Evolutionary conservation across 2,888 invertebrate species (phyloP), one percentile per base, ranked within the genome.

Genomic region (Ornithoptera priamus): DNA sequence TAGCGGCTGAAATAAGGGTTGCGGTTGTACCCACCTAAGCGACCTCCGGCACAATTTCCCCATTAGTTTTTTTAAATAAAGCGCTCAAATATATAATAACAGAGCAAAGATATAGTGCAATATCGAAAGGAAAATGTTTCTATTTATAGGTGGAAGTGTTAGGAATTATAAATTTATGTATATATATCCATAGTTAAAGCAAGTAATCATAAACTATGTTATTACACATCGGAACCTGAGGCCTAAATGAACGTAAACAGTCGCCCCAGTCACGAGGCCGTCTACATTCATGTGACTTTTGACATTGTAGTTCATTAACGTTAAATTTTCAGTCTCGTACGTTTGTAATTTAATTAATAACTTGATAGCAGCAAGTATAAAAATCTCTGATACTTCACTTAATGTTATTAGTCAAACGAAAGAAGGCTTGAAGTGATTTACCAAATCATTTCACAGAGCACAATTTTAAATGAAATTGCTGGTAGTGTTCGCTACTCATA

Each of bases 401-500:
- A 58, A 22, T 10, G 24, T 77, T 81, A 86, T 87, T 85, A 87
- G 87, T 86, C 87, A 82, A 76, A 85, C 83, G 82, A 76, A 2
- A 22, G 24, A 36, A 77, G 84, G 86, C 85, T 84, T 81, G 83
- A 86, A 86, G 86, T 86, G 86, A 85, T 86, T 83, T 83, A 80
- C 82, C 18, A 30, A 80, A 78, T 77, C 72, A 74, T 78, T 82
- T 81, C 89, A 90, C 90, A 90, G 90, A 89, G 89, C 89, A 86
- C 84, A 83, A 58, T 80, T 81, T 76, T 77, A 70, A 75, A 91
- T 90, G 90, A 86, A 85, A 83, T 84, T 91, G 91, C 83, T 93
- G 93, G 93, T 94, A 93, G 94, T 94, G 89, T 93, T 95, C 86
- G 93, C 93, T 87, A 94, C 94, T 88, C 87, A 94, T 74, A 87